Base-by-base conservation (phyloP, 2,888 invertebrate genomes). In the Morinoia aosen region DNA sequence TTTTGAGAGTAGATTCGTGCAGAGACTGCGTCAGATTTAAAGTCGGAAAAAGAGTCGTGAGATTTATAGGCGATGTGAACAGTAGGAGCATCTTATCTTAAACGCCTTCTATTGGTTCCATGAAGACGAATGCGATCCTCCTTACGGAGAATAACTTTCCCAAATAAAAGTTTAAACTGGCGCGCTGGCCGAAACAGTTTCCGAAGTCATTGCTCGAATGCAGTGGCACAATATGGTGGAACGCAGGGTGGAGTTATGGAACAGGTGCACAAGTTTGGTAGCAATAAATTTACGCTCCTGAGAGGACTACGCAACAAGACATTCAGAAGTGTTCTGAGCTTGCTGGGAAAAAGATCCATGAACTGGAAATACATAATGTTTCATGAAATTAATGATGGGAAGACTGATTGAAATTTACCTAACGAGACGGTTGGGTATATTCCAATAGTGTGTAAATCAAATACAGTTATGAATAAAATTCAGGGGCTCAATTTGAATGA, bases 101-200 rank as follows among this genome's bases (percentile, higher is more conserved):
- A 93, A 57, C 93, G 57, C 93, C 57, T 93, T 57, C 93, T 93
- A 93, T 93, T 57, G 93, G 57, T 48, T 93, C 93, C 93, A 93
- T 93, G 93, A 93, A 93, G 93, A 93, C 93, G 93, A 57, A 93
- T 93, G 93, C 39, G 93, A 93, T 93, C 93, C 93, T 93, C 93
- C 58, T 93, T 57, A 93, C 93, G 33, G 57, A 93, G 76, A 57
- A 57, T 57, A 93, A 93, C 93, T 93, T 93, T 93, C 93, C 57
- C 19, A 39, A 57, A 93, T 93, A 93, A 93, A 93, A 93, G 57
- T 93, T 93, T 57, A 57, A 93, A 56, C 57, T 57, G 14, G 56
- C 33, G 93, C 93, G 19, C 57, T 33, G 33, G 93, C 14, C 93
- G 93, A 7, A 93, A n/a, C 57, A 93, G 93, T 93, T 93, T 33